Evolutionary conservation across 2,797 vertebrate species (phyloP).

Genomic region (Sciaenops ocellatus): DNA sequence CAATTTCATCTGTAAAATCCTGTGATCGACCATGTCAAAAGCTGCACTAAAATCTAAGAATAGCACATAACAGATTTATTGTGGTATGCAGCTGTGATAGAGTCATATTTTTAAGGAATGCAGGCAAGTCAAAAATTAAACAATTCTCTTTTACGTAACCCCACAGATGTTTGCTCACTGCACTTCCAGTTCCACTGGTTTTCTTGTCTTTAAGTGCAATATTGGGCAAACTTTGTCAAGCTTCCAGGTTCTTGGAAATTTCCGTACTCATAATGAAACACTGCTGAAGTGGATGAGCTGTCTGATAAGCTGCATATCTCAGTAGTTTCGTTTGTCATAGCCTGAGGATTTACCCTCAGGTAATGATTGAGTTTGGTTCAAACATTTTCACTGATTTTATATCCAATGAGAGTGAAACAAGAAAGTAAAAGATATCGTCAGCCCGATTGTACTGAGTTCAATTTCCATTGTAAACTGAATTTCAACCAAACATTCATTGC

Average conservation of each 20-base stretch:
- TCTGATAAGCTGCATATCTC: conserved; percentile 34
- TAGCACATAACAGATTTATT: neutral
- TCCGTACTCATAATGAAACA: neutral
- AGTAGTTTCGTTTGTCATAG: conserved; percentile 20
- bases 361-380: conserved; percentile 14
- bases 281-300: conserved; percentile 12
- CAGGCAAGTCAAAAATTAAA: neutral
- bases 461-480: neutral
- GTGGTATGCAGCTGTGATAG: neutral
- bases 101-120: neutral
- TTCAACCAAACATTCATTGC: neutral
- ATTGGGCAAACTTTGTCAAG: neutral
- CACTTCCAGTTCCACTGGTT: neutral
- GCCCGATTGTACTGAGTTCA: neutral
- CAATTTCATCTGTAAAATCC: neutral
- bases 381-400: conserved; percentile 9
- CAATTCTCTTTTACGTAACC: neutral
- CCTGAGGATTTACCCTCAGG: conserved; percentile 9
- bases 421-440: neutral
- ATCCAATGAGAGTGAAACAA: neutral
- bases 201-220: neutral
- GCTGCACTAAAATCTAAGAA: neutral
- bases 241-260: conserved; percentile 14
- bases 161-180: neutral
- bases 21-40: neutral